These are phyloP conservation scores for Ophthalmolycus amberensis DNA, from an alignment of 2,113 vertebrate genomes.

Conservation along the genomic window DNA sequence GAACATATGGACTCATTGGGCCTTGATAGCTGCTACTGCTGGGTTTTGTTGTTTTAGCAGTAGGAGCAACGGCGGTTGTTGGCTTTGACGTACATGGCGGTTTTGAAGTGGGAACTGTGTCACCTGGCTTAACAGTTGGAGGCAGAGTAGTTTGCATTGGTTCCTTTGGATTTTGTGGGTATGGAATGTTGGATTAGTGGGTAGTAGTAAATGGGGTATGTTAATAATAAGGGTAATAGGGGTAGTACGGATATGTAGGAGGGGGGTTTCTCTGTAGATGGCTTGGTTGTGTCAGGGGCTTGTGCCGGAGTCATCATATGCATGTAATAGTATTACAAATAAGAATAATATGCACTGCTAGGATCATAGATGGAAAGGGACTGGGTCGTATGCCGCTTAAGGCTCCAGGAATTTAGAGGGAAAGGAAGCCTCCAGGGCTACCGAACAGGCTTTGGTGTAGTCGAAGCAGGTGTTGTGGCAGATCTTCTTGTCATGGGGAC, in stretches of 20 bases:
- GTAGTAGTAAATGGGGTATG: not conserved
- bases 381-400: not conserved
- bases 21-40: not conserved
- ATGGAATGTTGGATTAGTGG: not conserved
- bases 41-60: not conserved
- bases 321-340: constrained; percentile 22
- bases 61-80: not conserved
- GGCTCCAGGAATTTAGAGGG: not conserved
- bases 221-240: not conserved
- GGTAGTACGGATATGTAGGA: constrained; percentile 1
- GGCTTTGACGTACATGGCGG: not conserved
- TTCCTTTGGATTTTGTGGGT: no score
- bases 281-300: not conserved
- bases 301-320: not conserved
- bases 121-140: not conserved
- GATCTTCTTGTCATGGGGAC: not conserved
- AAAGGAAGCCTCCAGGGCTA: not conserved
- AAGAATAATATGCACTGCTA: not conserved
- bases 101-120: not conserved
- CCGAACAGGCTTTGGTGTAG: not conserved
- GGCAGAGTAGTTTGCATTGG: not conserved
- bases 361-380: not conserved
- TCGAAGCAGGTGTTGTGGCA: not conserved
- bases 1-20: not conserved
- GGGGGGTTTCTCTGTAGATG: not conserved